Evolutionary conservation across 2,797 vertebrate species (phyloP), one percentile per base, ranked within the genome.

Genomic region (Botia kubotai): DNA sequence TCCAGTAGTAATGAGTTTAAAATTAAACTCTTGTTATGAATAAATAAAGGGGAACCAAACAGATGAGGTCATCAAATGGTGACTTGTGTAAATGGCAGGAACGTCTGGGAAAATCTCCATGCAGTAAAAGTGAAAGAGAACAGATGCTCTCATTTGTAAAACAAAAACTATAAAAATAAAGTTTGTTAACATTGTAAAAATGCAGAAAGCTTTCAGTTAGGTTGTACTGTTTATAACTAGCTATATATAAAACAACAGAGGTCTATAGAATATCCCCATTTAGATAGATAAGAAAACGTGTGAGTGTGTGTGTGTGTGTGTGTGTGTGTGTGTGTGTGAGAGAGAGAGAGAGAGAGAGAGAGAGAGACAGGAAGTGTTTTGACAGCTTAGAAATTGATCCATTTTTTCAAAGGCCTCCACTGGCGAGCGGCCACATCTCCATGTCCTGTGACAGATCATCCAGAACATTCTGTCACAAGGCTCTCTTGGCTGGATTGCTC

Each of bases 1-100:
- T 72, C 57, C 8, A 13, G 43, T 79, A 48, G 58, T 72, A 79
- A 74, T 75, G 50, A 75, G 52, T 48, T 81, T 74, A 68, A 68
- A 81, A 74, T 68, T 75, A 67, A 75, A 81, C 67, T 69, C 4
- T 48, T 13, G 0, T 29, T 19, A 33, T 33, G 19, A 74, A 75
- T 60, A 29, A 74, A 81, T 50, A 81, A 73, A 80, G 29, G 36
- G 53, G 57, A 63, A 13, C 13, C 11, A 23, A 58, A 68, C 23
- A 52, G 26, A 78, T 36, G 39, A 62, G 46, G 26, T 72, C 29
- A 71, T 79, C 46, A 63, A 14, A 16, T 23, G 67, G 50, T 39
- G 13, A 52, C 26, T 79, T 63, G 60, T 63, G 14, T 63, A 33
- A 13, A 33, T 29, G 6, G 60, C 26, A 63, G 13, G 13, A n/a